Percentiles rank a stretch among this genome's conserved stretches.
These are phyloP conservation scores for Danaus chrysippus DNA, from an alignment of 2,888 invertebrate species.

Conservation along the genomic window DNA sequence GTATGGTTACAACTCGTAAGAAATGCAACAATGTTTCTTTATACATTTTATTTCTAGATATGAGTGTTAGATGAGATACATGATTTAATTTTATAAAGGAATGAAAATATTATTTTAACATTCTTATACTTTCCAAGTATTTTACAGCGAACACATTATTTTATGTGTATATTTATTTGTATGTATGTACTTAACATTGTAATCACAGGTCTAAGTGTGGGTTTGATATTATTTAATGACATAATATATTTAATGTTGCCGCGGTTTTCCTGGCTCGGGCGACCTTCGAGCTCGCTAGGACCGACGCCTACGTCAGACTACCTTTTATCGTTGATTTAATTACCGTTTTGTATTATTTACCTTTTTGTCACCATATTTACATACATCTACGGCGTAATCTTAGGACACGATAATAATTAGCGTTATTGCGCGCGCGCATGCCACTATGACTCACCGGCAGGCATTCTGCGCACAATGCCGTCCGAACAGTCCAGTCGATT, in stretches of 20 bases:
- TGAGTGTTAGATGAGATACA: too few relatives aligned
- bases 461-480: conserved; percentile 73
- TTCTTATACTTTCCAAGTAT: not conserved
- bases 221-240: conserved; percentile 33
- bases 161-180: not conserved
- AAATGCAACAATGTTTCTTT: too few relatives aligned
- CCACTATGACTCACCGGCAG: conserved; percentile 68
- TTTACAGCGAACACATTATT: not conserved
- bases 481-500: conserved; percentile 69
- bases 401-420: conserved; percentile 65
- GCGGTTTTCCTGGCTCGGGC: conserved; percentile 17
- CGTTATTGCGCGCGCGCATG: conserved; percentile 69
- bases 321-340: conserved; percentile 59
- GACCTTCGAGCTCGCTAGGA: conserved; percentile 61
- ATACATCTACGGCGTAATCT: conserved; percentile 63
- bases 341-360: conserved; percentile 63
- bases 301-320: conserved; percentile 50
- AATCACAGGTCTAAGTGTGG: conserved; percentile 25
- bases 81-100: too few relatives aligned
- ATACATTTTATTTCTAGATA: too few relatives aligned
- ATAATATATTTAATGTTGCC: conserved; percentile 21
- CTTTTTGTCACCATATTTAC: conserved; percentile 67
- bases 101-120: not conserved
- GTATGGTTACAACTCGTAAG: too few relatives aligned
- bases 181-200: conserved; percentile 17